Base-by-base conservation (phyloP, 2,888 invertebrate species). In the Tryphoninae sp. region DNA sequence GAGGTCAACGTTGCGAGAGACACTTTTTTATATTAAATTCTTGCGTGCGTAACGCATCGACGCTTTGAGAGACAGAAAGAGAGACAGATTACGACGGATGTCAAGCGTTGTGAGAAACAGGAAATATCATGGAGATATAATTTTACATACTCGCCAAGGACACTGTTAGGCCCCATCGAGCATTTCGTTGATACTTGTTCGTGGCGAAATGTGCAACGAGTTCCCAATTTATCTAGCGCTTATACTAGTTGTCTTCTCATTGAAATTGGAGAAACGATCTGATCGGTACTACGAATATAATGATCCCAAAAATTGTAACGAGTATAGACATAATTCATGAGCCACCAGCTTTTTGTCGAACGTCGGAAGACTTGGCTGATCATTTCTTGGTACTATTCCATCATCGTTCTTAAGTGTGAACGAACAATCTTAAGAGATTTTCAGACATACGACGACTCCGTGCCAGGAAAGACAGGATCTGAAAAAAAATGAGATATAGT, bases 1-100 rank as follows among this genome's bases (percentile, higher is more conserved):
- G 82, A 83, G 85, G 83, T 76, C 82, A 80, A 68, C 76, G 69
- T 65, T 69, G 78, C 49, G 11, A 22, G 45, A 8, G 73, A 55
- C 26, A 33, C 58, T n/a, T 33, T 59, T 81, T 59, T 53, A 53
- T 19, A 16, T 16, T 22, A 49, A 73, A 73, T 68, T 74, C 58
- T 51, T 22, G n/a, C 62, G 73, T 23, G 42, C 51, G 1, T 22
- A 51, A 42, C 78, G 40, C 69, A 33, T 59, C 13, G 45, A 40
- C 49, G 26, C 58, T 58, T 11, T 16, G 55, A n/a, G 62, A 53
- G 26, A n/a, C 42, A 16, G 61, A 51, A 11, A 55, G 53, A 42
- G 23, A 42, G 64, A 22, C 22, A 53, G 42, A 67, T 51, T 8
- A 22, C 45, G 13, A 61, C 77, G 72, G 68, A 78, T 78, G 74